phyloP scores from a whole-genome alignment of 1,140 invertebrate genomes.

The Zaprionus inermis region DNA sequence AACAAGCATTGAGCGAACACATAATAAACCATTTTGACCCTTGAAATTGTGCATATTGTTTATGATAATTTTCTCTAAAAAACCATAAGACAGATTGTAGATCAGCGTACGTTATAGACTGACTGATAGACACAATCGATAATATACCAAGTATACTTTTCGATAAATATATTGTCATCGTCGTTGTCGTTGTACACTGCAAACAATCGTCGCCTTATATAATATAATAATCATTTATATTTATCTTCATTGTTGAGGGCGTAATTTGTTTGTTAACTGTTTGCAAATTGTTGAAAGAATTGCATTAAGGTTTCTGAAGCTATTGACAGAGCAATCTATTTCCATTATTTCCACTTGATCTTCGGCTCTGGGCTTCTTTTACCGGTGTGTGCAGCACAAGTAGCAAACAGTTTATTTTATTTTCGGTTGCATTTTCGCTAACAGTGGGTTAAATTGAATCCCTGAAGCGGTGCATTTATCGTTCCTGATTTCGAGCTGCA shows the following conservation, averaged over 20 bases:
- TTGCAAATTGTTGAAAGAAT: constrained; percentile 84
- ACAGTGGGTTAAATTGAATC: constrained; percentile 41
- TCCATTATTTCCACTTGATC: constrained; percentile 1
- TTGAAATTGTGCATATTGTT: constrained; percentile 50
- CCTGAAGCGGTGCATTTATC: constrained; percentile 64
- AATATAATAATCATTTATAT: constrained; percentile 37
- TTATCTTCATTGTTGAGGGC: constrained; percentile 69
- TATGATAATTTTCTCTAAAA: constrained; percentile 39
- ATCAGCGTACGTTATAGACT: constrained; percentile 63
- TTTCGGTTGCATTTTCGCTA: constrained; percentile 70
- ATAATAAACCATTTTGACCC: constrained; percentile 76
- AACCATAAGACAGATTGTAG: constrained; percentile 37
- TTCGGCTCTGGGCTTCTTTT: constrained; percentile 47
- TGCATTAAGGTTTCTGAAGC: constrained; percentile 77
- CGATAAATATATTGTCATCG: constrained; percentile 46
- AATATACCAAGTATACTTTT: constrained; percentile 31
- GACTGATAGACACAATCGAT: constrained; percentile 48
- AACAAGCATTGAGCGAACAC: constrained; percentile 77
- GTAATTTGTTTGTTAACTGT: constrained; percentile 77
- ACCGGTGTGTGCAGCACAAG: constrained; percentile 83
- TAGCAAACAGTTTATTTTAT: constrained; percentile 84
- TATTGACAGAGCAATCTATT: constrained; percentile 36
- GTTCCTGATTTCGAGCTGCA: constrained; percentile 66
- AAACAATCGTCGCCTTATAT: constrained; percentile 34
- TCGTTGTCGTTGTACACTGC: constrained; percentile 47